Evolutionary conservation across 37 sponge, comb jelly and placozoan genomes (phyloP), one percentile per base, ranked within the genome.

Genomic region (Spongilla lacustris): DNA sequence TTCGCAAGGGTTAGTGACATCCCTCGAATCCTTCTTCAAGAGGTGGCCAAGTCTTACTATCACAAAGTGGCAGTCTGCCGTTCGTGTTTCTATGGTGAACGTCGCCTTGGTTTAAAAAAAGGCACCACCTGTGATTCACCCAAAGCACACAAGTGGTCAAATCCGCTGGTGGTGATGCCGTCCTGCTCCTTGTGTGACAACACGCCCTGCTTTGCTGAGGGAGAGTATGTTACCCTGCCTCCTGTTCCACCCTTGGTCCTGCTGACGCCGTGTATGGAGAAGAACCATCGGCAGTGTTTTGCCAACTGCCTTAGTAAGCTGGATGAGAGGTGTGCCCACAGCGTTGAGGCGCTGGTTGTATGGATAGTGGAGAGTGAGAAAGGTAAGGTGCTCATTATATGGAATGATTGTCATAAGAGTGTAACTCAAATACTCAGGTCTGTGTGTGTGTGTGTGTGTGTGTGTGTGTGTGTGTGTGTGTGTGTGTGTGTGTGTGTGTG

Each of bases 291-390:
- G 48, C 85, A 81, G 74, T 92, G 93, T 49, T 92, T 83, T 70
- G 30, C 35, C 4, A 81, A 82, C 25, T 75, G 77, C 33, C 72
- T 86, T 34, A 50, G 14, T 79, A 58, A 88, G 58, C 68, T 77
- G 31, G 68, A 92, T 24, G 36, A 69, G 27, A 73, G 81, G 83
- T 87, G 73, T 75, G 89, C 93, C 33, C 93, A 92, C 83, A 83
- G 86, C 14, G 82, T 92, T 4, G 89, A 92, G 74, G 83, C 85
- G 46, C 83, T 92, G 72, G 93, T 92, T 27, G 78, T 92, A 24
- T 92, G 93, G 93, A 76, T 88, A 11, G 68, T 88, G 11, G 93
- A 92, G 79, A 88, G 93, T 37, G 89, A 92, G 68, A 82, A 84
- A 22, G 83, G 89, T 87, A 75, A 50, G 25, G 25, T 19, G 38